phyloP scores from a whole-genome alignment of 2,888 invertebrate species.

The Abrostola tripartita region DNA sequence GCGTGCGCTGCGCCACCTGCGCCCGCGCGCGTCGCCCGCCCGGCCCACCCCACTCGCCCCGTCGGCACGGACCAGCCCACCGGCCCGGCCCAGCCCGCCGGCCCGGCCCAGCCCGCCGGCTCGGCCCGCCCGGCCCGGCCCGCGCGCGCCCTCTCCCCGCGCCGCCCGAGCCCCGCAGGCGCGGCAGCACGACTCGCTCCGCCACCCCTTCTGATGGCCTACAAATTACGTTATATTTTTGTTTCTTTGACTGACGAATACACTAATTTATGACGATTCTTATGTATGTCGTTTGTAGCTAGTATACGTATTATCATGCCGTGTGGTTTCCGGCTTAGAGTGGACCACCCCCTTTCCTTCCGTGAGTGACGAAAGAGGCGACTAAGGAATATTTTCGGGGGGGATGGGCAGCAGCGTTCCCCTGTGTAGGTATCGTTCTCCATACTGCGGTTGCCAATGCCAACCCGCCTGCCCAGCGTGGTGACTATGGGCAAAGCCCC shows the following conservation, averaged over 20 bases:
- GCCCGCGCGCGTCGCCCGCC: slow-evolving; percentile 26
- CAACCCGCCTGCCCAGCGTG: too few relatives aligned
- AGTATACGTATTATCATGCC: slow-evolving; percentile 1
- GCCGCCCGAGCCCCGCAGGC: slow-evolving; percentile 20
- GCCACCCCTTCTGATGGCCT: slow-evolving; percentile 28
- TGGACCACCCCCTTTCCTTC: too few relatives aligned
- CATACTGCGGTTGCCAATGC: too few relatives aligned
- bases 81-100: slow-evolving; percentile 17
- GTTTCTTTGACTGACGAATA: slow-evolving; percentile 57
- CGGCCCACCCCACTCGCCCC: slow-evolving; percentile 16
- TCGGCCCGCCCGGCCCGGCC: not conserved
- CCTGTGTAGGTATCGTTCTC: too few relatives aligned
- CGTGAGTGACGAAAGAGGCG: too few relatives aligned
- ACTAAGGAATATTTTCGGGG: too few relatives aligned
- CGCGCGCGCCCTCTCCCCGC: slow-evolving; percentile 21
- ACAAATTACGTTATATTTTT: slow-evolving; percentile 23
- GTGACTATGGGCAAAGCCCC: too few relatives aligned
- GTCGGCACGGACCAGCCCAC: slow-evolving; percentile 13
- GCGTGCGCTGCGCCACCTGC: slow-evolving; percentile 35
- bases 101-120: slow-evolving; percentile 26
- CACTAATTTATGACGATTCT: slow-evolving; percentile 19
- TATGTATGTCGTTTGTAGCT: slow-evolving; percentile 26
- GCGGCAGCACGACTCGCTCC: slow-evolving; percentile 3
- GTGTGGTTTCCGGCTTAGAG: too few relatives aligned
- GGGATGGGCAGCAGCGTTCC: too few relatives aligned